These are phyloP conservation scores for Eulithis testata DNA, from an alignment of 2,888 invertebrate genomes.

Conservation along the genomic window DNA sequence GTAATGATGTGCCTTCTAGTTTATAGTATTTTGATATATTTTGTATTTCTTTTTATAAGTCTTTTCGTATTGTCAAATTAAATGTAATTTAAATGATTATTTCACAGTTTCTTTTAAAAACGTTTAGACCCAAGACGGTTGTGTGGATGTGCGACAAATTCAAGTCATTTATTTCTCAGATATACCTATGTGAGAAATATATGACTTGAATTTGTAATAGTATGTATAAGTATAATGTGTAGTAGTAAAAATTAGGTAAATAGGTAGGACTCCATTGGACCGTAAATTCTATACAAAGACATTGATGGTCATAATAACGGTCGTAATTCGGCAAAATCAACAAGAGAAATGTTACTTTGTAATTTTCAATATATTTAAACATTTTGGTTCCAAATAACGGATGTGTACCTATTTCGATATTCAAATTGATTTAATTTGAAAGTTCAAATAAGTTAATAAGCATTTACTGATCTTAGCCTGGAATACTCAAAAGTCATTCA, in stretches of 20 bases:
- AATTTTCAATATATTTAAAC: slow-evolving; percentile 9
- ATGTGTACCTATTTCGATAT: slow-evolving; percentile 42
- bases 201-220: too few relatives aligned
- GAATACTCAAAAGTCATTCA: too few relatives aligned
- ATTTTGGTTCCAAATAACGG: slow-evolving; percentile 23
- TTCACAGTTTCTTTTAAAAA: slow-evolving; percentile 8
- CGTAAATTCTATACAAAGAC: too few relatives aligned
- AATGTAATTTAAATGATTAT: slow-evolving; percentile 42
- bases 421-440: slow-evolving; percentile 34
- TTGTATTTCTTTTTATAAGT: slow-evolving; percentile 44
- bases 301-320: too few relatives aligned
- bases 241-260: too few relatives aligned
- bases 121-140: not conserved
- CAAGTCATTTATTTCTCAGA: too few relatives aligned
- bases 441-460: slow-evolving; percentile 16
- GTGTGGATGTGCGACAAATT: too few relatives aligned
- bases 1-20: slow-evolving; percentile 51
- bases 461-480: too few relatives aligned
- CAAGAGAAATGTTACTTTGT: not conserved
- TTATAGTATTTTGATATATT: slow-evolving; percentile 48
- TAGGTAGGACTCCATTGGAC: too few relatives aligned
- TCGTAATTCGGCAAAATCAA: too few relatives aligned
- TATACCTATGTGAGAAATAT: too few relatives aligned
- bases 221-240: too few relatives aligned
- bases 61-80: slow-evolving; percentile 42